These are phyloP conservation scores for Antennarius maculatus DNA, from an alignment of 2,797 vertebrate species.

Conservation along the genomic window DNA sequence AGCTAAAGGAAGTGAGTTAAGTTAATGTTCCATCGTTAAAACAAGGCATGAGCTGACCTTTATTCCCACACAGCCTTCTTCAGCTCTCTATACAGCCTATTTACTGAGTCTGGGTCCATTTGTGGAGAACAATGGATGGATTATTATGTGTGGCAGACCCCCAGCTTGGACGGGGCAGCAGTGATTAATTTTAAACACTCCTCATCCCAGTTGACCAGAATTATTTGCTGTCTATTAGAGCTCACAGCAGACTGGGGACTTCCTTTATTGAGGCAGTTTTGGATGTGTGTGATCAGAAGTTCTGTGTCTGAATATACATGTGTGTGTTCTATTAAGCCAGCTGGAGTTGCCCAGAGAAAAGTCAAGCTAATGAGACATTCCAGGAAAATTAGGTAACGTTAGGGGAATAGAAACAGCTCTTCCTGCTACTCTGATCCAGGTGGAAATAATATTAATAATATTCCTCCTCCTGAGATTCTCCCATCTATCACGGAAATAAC, in stretches of 20 bases:
- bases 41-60: conserved; percentile 81
- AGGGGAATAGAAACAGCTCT: conserved; percentile 52
- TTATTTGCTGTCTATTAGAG: conserved; percentile 54
- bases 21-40: conserved; percentile 88
- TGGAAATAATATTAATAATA: conserved; percentile 74
- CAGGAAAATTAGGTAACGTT: conserved; percentile 63
- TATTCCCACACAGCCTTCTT: conserved; percentile 66
- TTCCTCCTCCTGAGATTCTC: conserved; percentile 36
- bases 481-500: conserved; percentile 46
- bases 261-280: conserved; percentile 43
- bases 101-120: conserved; percentile 86
- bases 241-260: conserved; percentile 50
- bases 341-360: conserved; percentile 71
- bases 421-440: conserved; percentile 54
- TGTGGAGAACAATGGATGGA: conserved; percentile 87
- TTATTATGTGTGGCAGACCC: conserved; percentile 81
- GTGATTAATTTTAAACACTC: conserved; percentile 77
- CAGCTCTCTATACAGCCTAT: conserved; percentile 66
- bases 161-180: conserved; percentile 75
- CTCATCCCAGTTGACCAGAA: conserved; percentile 62
- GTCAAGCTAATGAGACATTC: conserved; percentile 66
- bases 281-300: conserved; percentile 74
- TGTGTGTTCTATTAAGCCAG: conserved; percentile 62
- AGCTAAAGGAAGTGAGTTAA: conserved; percentile 88
- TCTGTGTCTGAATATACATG: conserved; percentile 48